Evolutionary conservation across 2,113 vertebrate species (phyloP), one percentile per base, ranked within the genome.

Genomic region (Megaceryle maxima): DNA sequence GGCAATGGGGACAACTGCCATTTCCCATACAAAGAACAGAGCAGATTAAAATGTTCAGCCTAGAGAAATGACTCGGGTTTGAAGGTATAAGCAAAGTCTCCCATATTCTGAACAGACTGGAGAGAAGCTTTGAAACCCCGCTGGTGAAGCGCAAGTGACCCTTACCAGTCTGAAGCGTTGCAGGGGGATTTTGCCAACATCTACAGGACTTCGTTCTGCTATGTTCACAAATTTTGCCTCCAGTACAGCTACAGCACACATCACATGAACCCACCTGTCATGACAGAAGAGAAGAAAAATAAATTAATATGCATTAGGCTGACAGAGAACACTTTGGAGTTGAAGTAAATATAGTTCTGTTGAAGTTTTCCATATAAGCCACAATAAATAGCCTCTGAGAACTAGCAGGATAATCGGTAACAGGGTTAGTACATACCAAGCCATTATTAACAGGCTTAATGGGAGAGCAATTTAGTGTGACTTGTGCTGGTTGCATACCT

Each of bases 171-270:
- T 99, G 97, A 99, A 99, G 62, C 99, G 98, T 10, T 99, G 98
- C 94, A 99, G 88, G 4, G 99, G 99, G 35, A 99, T 99, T 90
- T 98, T 98, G 84, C 99, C 98, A 94, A 99, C 98, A 92, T 99
- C 99, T 63, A 99, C 97, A 18, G 99, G 99, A 90, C 99, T 98
- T 74, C 99, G 98, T 82, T 99, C 98, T 3, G 98, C 98, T 31
- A 99, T 98, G 97, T 99, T 99, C 96, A 99, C 98, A 96, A 99
- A 99, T 79, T 99, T 99, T 59, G 99, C 99, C 96, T 99, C 99
- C 96, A 99, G 97, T 81, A 99, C 99, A 26, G 98, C 99, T 87
- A 99, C 99, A 39, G 99, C 99, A 97, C 99, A 99, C 72, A 99
- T 98, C 19, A 99, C 99, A 21, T 99, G 99, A 85, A 99, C 99